These are phyloP conservation scores for Mactra quadrangularis DNA, from an alignment of 1,140 invertebrate species.

Conservation along the genomic window DNA sequence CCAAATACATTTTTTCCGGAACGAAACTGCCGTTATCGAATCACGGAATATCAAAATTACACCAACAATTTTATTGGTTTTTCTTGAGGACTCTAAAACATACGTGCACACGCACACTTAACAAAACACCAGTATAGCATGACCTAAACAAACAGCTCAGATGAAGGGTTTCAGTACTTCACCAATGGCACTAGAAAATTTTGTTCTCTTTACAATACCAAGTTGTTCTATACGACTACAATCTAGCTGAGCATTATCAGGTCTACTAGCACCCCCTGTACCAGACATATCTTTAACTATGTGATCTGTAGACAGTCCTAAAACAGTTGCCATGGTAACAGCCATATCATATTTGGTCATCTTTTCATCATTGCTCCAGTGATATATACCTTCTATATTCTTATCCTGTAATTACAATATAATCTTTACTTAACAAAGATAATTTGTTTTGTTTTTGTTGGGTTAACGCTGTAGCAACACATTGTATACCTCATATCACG, in stretches of 20 bases:
- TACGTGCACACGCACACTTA: too few species aligned
- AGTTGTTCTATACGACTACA: constrained; percentile 82
- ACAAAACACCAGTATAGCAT: too few species aligned
- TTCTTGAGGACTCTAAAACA: too few species aligned
- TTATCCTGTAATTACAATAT: constrained; percentile 68
- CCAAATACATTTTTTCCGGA: too few species aligned
- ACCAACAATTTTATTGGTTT: too few species aligned
- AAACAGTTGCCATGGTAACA: constrained; percentile 84
- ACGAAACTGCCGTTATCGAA: too few species aligned
- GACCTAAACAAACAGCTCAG: too few species aligned
- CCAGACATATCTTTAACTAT: constrained; percentile 75
- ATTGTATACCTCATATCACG: too few species aligned
- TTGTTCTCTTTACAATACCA: constrained; percentile 82
- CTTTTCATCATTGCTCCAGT: constrained; percentile 85
- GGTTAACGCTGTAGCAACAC: too few species aligned
- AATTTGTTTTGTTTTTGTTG: too few species aligned
- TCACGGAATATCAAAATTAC: too few species aligned
- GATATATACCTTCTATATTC: constrained; percentile 84
- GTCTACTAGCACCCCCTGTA: constrained; percentile 80
- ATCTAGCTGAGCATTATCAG: constrained; percentile 84
- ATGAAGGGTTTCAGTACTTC: constrained; percentile 71
- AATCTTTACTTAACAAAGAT: too few species aligned
- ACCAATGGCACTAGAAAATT: constrained; percentile 83
- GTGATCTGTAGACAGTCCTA: constrained; percentile 82
- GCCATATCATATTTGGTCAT: constrained; percentile 87